Evolutionary conservation across 2,113 vertebrate species (phyloP).

Genomic region (Ploceus nigricollis): DNA sequence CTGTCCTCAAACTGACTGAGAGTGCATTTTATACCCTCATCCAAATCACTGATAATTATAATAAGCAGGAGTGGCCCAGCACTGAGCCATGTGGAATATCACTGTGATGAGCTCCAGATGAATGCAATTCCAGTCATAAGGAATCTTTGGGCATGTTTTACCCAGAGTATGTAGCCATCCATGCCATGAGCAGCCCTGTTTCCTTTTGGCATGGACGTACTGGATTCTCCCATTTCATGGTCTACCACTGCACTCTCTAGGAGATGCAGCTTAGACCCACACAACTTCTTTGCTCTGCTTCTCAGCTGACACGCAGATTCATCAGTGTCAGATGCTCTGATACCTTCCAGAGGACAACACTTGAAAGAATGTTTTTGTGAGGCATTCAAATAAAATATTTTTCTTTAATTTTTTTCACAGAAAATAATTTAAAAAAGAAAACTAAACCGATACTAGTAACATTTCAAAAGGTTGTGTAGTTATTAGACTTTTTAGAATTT

Average conservation of each 20-base stretch:
- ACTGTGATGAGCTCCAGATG: accelerated
- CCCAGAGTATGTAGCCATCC: background rate
- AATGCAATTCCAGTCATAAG: background rate
- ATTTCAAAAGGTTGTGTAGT: background rate
- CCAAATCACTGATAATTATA: background rate
- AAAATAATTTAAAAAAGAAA: background rate
- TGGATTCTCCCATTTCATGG: background rate
- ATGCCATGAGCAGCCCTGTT: background rate
- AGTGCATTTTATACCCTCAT: accelerated
- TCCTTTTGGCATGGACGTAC: background rate
- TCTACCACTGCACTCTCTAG: no score
- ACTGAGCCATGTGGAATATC: background rate
- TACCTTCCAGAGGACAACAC: background rate
- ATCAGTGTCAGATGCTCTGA: background rate
- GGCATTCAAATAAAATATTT: background rate
- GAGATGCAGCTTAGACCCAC: background rate
- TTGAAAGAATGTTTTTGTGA: background rate
- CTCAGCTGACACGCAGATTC: background rate
- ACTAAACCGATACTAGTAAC: accelerated
- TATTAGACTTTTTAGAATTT: background rate
- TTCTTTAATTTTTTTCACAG: no score
- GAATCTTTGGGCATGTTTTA: background rate
- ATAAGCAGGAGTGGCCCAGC: background rate
- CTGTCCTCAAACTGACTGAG: background rate
- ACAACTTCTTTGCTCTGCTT: background rate